A percentile compares a stretch with the other conserved stretches of the same genome.
These are phyloP conservation scores for Chrysemys picta DNA, from an alignment of 2,113 vertebrate genomes.

Conservation along the genomic window DNA sequence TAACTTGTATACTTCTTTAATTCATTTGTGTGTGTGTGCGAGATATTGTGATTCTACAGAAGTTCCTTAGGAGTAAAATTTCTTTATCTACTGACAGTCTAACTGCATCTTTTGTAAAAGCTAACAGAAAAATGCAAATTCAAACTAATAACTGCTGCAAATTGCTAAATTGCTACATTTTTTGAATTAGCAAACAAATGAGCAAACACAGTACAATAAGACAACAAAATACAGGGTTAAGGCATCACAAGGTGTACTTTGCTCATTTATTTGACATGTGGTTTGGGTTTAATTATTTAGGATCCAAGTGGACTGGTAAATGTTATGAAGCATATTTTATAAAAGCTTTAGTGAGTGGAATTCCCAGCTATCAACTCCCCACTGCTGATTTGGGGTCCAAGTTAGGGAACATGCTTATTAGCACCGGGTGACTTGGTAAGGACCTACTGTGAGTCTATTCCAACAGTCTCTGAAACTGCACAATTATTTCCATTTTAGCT, in stretches of 20 bases:
- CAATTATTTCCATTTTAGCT: neutral
- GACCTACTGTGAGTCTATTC: neutral
- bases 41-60: neutral
- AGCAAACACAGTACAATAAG: neutral
- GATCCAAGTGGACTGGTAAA: conserved; percentile 53
- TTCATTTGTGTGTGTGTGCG: neutral
- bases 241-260: conserved; percentile 52
- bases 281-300: conserved; percentile 60
- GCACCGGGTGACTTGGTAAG: neutral
- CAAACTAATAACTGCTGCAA: conserved; percentile 29
- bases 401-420: neutral
- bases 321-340: neutral
- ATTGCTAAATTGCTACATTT: neutral
- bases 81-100: conserved; percentile 34
- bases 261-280: conserved; percentile 59
- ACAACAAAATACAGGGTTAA: conserved; percentile 36
- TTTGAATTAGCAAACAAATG: conserved; percentile 27
- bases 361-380: conserved; percentile 25
- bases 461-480: neutral
- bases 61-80: neutral
- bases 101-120: conserved; percentile 58
- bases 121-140: conserved; percentile 41
- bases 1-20: neutral
- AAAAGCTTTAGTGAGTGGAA: conserved; percentile 29
- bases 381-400: conserved; percentile 7